A percentile compares a stretch with the other conserved stretches of the same genome.
Conservation (phyloP, 1,140 invertebrate species). For the Tribolium castaneum region DNA sequence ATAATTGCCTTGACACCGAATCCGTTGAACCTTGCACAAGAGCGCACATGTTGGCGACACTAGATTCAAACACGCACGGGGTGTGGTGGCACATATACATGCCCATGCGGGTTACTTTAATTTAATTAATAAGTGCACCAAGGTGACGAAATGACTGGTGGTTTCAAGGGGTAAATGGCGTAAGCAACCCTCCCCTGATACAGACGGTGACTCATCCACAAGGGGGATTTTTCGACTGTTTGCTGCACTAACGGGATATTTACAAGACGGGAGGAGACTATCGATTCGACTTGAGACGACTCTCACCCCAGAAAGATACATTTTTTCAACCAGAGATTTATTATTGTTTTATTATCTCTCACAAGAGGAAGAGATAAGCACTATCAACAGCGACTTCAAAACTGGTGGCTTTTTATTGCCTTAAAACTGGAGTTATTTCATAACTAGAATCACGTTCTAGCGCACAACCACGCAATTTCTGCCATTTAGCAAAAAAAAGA, state of each 20-base stretch:
- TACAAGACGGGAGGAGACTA: background rate
- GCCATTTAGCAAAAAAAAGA: no score
- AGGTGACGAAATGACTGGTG: background rate
- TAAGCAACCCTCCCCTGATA: background rate
- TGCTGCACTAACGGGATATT: background rate
- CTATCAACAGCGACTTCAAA: no score
- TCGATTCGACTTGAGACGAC: background rate
- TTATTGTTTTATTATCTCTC: background rate
- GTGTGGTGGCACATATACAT: background rate
- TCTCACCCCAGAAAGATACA: background rate
- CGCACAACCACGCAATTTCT: no score
- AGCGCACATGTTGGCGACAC: conserved; percentile 3
- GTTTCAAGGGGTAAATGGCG: background rate
- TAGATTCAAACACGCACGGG: background rate
- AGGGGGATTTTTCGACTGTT: background rate
- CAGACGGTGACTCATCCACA: background rate
- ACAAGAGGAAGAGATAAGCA: no score
- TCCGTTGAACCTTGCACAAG: conserved; percentile 43
- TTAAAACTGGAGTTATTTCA: no score
- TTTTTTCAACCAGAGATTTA: background rate
- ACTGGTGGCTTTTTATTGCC: no score
- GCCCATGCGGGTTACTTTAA: background rate
- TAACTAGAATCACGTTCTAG: no score
- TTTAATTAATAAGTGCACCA: background rate
- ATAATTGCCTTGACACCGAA: conserved; percentile 47